Percentiles rank a stretch among this genome's conserved stretches.
These are phyloP conservation scores for Hypomecis atomaria DNA, from an alignment of 2,888 invertebrate species.

Conservation along the genomic window DNA sequence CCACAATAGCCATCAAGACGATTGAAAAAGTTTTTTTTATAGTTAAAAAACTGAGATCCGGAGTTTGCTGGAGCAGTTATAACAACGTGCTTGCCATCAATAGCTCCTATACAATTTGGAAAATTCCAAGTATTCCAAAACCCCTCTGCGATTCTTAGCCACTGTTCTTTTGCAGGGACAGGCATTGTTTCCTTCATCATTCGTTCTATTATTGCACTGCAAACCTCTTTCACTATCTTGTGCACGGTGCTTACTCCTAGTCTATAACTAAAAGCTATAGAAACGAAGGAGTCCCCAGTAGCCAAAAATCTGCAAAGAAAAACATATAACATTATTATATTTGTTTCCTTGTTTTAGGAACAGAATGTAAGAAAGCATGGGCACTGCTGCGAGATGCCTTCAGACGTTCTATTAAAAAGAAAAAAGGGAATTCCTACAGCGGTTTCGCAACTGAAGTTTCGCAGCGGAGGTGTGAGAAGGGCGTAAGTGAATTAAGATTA, in stretches of 20 bases:
- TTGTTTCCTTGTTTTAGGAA: constrained; percentile 35
- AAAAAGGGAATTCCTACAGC: constrained; percentile 12
- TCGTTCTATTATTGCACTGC: constrained; percentile 33
- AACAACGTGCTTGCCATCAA: constrained; percentile 26
- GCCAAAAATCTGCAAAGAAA: constrained; percentile 36
- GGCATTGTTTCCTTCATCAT: constrained; percentile 24
- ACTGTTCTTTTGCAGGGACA: constrained; percentile 21
- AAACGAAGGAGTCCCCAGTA: constrained; percentile 39
- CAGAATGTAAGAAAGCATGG: constrained; percentile 21
- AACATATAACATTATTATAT: constrained; percentile 17
- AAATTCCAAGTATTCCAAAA: constrained; percentile 39
- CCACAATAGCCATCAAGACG: constrained; percentile 34
- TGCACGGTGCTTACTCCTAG: constrained; percentile 42
- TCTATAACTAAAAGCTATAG: constrained; percentile 41
- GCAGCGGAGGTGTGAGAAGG: constrained; percentile 23
- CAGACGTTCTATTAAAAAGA: background rate
- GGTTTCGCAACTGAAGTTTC: constrained; percentile 17
- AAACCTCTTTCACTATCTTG: constrained; percentile 39
- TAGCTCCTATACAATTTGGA: constrained; percentile 28
- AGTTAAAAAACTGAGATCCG: constrained; percentile 30
- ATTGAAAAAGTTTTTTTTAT: constrained; percentile 31
- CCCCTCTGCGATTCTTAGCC: constrained; percentile 30
- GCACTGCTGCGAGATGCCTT: constrained; percentile 7
- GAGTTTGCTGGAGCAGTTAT: constrained; percentile 22
- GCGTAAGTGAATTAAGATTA: too few relatives aligned